A percentile compares a stretch with the other conserved stretches of the same genome.
Conservation (phyloP, 2,797 vertebrate genomes). For the Lacerta bilineata region DNA sequence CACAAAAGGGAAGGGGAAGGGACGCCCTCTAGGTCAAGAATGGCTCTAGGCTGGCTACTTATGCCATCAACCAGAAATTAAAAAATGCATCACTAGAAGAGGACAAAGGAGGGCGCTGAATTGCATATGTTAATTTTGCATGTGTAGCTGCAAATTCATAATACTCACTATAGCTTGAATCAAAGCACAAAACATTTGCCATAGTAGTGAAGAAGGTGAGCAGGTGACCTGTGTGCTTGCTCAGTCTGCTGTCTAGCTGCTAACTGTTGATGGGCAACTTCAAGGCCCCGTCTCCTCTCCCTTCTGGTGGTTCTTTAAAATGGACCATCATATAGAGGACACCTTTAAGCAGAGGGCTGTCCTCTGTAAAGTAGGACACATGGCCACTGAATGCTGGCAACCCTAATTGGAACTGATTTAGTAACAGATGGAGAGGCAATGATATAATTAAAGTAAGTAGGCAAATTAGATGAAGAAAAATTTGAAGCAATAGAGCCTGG, state of each 20-base stretch:
- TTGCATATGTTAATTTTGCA: no score
- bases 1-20: background rate
- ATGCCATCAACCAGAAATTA: no score
- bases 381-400: background rate
- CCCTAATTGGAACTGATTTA: background rate
- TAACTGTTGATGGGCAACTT: background rate
- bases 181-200: background rate
- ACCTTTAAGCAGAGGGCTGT: background rate
- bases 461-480: background rate
- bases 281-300: no score
- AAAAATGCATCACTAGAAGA: no score
- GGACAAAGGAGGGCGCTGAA: no score
- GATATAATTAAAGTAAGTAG: conserved; percentile 31
- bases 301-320: background rate
- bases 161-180: no score
- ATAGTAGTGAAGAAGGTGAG: background rate
- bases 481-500: background rate
- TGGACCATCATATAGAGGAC: background rate
- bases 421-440: background rate
- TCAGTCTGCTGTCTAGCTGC: background rate
- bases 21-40: background rate
- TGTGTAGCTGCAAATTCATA: no score
- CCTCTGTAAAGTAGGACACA: background rate
- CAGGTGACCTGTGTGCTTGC: background rate
- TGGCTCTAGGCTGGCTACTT: no score